phyloP scores from a whole-genome alignment of 1,140 invertebrate species.

The Pygmarrhopalites habei region DNA sequence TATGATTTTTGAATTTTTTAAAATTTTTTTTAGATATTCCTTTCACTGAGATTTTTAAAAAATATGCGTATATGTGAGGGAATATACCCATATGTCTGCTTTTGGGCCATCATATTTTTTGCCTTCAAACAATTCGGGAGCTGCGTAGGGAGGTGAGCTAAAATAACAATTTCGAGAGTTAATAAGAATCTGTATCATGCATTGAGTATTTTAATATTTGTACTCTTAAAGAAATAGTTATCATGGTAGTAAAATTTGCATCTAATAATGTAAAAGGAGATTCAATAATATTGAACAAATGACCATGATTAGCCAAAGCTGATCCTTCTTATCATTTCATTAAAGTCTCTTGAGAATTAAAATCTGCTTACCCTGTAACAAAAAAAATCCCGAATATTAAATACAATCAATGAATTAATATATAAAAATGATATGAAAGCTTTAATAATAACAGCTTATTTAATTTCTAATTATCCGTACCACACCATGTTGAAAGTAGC shows the following conservation, averaged over 20 bases:
- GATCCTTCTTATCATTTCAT: no score
- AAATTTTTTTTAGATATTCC: background rate
- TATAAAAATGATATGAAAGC: no score
- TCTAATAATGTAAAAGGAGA: constrained; percentile 51
- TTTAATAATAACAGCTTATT: no score
- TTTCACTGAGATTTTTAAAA: background rate
- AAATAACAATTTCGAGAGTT: no score
- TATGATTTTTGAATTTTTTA: background rate
- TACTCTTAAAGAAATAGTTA: background rate
- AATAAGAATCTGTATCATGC: no score
- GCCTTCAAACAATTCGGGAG: constrained; percentile 94
- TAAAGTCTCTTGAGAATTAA: no score
- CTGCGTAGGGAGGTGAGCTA: constrained; percentile 96
- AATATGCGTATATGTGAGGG: background rate
- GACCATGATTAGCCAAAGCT: no score
- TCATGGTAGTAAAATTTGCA: background rate
- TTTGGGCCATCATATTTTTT: constrained; percentile 92
- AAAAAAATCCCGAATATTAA: no score
- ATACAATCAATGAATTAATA: no score
- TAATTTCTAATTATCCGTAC: no score
- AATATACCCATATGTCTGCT: constrained; percentile 91
- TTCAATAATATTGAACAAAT: no score
- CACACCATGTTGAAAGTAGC: constrained; percentile 88
- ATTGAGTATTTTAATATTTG: background rate
- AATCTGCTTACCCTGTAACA: no score